Base-by-base conservation (phyloP, 2,113 vertebrate genomes). In the Mola mola region DNA sequence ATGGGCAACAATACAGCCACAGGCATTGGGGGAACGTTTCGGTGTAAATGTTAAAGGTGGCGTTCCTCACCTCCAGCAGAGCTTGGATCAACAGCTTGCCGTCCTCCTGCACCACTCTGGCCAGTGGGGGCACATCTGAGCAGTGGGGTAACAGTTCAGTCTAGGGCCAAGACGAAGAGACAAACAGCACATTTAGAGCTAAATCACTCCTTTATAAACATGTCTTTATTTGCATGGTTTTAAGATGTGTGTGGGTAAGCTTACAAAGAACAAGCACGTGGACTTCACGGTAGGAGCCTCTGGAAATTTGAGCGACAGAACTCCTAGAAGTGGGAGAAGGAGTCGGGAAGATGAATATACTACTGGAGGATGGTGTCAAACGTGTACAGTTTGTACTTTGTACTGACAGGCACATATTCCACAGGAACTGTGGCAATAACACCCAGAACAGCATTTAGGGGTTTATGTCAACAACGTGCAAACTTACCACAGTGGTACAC, bases 401-500 rank as follows among this genome's bases (percentile, higher is more conserved):
- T 21, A 63, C 41, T 42, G 50, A 71, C 42, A 41, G 33, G 33
- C 21, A 49, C 21, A 51, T 31, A 36, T 66, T 70, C 63, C 24
- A 2, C 38, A 51, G 28, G 22, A 49, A 61, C 22, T 34, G 33
- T 2, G 60, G 41, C 41, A 63, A 56, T n/a, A 78, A 46, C 48
- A 59, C n/a, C 6, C 8, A 53, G 17, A 25, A n/a, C 22, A 31
- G 5, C 25, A 63, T 61, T 60, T 26, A 4, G 3, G 29, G 31
- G 28, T 38, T 34, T 73, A 25, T 78, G 31, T 43, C 17, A 58
- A 46, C 19, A 4, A 33, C 22, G 64, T 19, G 64, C 24, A 33
- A 68, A 95, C 97, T 96, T 91, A 99, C 97, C 97, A 87, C 97
- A 99, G 60, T 98, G 97, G 88, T 96, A 99, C 66, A 99, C 92